Evolutionary conservation across 1,140 invertebrate species (phyloP).

Genomic region (Drosophila sturtevanti): DNA sequence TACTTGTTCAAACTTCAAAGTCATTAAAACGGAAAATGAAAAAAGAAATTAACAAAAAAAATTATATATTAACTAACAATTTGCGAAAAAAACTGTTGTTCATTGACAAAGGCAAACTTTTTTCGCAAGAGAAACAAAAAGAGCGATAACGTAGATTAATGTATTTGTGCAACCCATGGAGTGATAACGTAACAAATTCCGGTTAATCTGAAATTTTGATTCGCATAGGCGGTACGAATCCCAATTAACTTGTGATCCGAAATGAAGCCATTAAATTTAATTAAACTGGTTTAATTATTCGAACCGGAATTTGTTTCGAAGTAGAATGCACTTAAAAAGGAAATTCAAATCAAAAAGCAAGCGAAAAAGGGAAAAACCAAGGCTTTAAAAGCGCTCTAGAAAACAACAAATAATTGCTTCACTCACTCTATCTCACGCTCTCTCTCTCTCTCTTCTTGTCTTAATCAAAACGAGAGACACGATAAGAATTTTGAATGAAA

Average conservation of each 20-base stretch:
- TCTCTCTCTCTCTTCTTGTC: constrained; percentile 5
- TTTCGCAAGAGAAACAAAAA: neutral
- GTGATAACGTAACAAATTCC: neutral
- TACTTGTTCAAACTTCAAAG: constrained; percentile 1
- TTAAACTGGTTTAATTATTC: neutral
- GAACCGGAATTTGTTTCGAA: neutral
- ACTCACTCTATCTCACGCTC: constrained; percentile 16
- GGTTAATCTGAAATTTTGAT: neutral
- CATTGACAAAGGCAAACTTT: neutral
- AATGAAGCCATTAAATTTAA: neutral
- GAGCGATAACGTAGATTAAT: neutral
- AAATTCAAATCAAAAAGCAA: neutral
- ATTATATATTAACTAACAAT: constrained; percentile 4
- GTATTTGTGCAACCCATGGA: neutral
- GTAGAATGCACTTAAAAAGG: constrained; percentile 15
- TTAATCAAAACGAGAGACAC: neutral
- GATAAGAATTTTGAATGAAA: neutral
- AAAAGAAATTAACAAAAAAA: neutral
- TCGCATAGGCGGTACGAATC: neutral
- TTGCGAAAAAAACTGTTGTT: neutral
- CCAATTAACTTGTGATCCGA: neutral
- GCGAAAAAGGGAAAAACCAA: neutral
- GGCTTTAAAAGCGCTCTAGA: constrained; percentile 5
- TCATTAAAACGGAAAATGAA: neutral
- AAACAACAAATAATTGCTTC: constrained; percentile 29